Evolutionary conservation across 2,113 vertebrate genomes (phyloP).

Genomic region (Hemichromis elongatus): DNA sequence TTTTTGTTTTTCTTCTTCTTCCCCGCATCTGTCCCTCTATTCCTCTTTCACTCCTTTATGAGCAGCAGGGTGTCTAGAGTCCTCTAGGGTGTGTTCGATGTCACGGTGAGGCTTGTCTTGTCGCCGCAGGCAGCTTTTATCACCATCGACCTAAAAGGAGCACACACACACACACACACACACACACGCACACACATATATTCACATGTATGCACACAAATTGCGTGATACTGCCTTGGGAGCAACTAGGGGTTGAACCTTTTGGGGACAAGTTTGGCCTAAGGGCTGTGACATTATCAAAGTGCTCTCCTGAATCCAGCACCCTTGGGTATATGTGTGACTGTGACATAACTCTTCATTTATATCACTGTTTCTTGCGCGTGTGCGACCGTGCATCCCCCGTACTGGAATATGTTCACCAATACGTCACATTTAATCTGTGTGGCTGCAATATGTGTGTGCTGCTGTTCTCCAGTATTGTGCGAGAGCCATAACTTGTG

Average conservation of each 20-base stretch:
- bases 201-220: background rate
- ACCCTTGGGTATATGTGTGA: background rate
- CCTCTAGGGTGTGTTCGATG: conserved; percentile 40
- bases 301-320: conserved; percentile 12
- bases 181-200: background rate
- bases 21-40: background rate
- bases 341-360: background rate
- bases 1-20: background rate
- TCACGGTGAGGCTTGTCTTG: conserved; percentile 39
- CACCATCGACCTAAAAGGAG: conserved; percentile 1
- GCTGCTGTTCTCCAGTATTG: background rate
- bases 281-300: conserved; percentile 45
- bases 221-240: conserved; percentile 14
- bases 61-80: conserved; percentile 11
- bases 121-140: conserved; percentile 40
- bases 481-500: background rate
- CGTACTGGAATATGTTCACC: background rate
- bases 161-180: background rate
- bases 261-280: conserved; percentile 24
- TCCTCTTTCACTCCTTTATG: conserved; percentile 6
- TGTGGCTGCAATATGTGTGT: conserved; percentile 4
- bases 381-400: background rate
- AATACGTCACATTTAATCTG: background rate
- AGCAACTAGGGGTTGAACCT: conserved; percentile 6
- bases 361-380: background rate